phyloP scores from a whole-genome alignment of 2,888 invertebrate genomes.

The Lottia scabra region DNA sequence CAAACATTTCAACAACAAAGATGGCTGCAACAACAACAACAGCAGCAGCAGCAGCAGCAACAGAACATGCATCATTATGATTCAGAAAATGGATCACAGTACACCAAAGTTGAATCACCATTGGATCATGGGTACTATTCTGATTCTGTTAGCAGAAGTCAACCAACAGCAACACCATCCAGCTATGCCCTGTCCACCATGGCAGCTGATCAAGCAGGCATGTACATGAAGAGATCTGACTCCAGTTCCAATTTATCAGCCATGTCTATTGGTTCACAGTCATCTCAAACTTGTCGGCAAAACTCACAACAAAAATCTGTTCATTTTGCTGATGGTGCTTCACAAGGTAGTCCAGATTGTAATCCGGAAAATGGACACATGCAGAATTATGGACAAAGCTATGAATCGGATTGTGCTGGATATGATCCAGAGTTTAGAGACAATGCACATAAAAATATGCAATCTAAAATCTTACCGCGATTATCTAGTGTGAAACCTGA shows the following conservation, averaged over 20 bases:
- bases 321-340: constrained; percentile 46
- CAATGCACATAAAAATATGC: constrained; percentile 47
- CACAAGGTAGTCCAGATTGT: constrained; percentile 4
- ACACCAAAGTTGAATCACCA: constrained; percentile 52
- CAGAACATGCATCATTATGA: background rate
- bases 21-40: constrained; percentile 3
- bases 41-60: constrained; percentile 11
- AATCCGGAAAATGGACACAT: background rate
- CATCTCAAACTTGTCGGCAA: background rate
- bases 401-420: constrained; percentile 43
- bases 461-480: constrained; percentile 57
- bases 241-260: background rate
- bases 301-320: constrained; percentile 43
- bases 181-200: constrained; percentile 31
- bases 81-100: constrained; percentile 7
- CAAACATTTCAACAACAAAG: constrained; percentile 53
- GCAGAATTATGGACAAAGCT: background rate
- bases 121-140: constrained; percentile 63
- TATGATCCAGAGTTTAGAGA: constrained; percentile 48
- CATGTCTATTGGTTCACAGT: background rate
- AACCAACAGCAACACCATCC: constrained; percentile 30
- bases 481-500: constrained; percentile 53
- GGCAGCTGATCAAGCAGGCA: constrained; percentile 12
- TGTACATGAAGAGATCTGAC: background rate
- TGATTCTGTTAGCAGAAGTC: constrained; percentile 35